phyloP scores from a whole-genome alignment of 2,113 vertebrate species.

The Podarcis raffonei region DNA sequence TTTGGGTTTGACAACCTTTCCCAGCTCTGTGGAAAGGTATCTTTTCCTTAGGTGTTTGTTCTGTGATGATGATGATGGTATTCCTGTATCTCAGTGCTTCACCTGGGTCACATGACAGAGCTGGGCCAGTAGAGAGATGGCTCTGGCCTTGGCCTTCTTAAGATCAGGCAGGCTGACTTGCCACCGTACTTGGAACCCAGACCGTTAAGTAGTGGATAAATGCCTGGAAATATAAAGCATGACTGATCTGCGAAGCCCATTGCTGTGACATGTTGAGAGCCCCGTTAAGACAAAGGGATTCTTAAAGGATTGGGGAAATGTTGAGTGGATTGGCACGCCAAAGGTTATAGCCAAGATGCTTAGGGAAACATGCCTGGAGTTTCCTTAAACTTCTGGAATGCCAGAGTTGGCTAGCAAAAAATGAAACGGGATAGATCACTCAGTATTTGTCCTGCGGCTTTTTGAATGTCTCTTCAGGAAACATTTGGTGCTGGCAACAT shows the following conservation, averaged over 20 bases:
- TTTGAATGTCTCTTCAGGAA: neutral
- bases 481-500: neutral
- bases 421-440: neutral
- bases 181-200: neutral
- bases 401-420: neutral
- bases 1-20: too few relatives aligned
- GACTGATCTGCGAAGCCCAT: neutral
- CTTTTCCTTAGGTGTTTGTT: too few relatives aligned
- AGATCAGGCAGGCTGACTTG: neutral
- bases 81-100: neutral
- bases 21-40: too few relatives aligned
- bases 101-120: neutral
- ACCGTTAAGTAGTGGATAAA: neutral
- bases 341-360: neutral
- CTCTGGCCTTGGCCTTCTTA: neutral
- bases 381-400: neutral
- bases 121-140: too few relatives aligned
- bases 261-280: neutral
- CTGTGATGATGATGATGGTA: too few relatives aligned
- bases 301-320: neutral
- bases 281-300: constrained; percentile 10
- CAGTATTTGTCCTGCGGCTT: neutral
- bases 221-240: neutral
- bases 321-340: neutral
- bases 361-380: neutral